Conservation (phyloP, 2,797 vertebrate species). For the Molossus molossus region DNA sequence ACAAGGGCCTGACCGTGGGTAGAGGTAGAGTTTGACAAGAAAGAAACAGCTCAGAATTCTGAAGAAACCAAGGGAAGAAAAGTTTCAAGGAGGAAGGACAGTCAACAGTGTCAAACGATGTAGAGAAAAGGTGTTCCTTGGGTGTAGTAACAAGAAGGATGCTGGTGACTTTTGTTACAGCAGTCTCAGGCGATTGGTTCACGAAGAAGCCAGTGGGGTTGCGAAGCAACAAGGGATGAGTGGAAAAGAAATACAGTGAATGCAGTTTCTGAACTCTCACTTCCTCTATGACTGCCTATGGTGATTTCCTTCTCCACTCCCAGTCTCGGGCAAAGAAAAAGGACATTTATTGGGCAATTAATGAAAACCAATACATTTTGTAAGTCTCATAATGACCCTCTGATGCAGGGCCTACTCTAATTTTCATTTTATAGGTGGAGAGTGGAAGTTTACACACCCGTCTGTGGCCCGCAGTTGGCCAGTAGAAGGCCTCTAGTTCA, state of each 20-base stretch:
- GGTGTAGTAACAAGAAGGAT: not conserved
- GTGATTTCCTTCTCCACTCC: slow-evolving; percentile 2
- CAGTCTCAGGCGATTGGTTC: not conserved
- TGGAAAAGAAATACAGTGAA: not conserved
- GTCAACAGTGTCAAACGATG: not conserved
- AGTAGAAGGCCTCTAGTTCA: not conserved
- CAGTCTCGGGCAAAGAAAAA: slow-evolving; percentile 19
- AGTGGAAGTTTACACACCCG: not conserved
- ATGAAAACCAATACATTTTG: not conserved
- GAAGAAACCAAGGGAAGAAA: not conserved
- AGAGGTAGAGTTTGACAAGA: not conserved
- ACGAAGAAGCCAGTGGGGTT: not conserved
- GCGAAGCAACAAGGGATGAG: not conserved
- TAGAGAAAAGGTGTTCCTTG: not conserved
- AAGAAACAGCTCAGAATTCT: not conserved
- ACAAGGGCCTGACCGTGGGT: not conserved
- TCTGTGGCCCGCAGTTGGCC: not conserved
- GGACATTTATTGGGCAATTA: not conserved
- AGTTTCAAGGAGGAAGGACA: not conserved
- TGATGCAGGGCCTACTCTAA: not conserved
- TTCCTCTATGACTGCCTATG: not conserved
- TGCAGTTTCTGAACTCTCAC: not conserved
- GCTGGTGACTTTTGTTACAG: not conserved
- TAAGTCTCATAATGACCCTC: not conserved
- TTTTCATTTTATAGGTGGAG: not conserved